A percentile compares a stretch with the other conserved stretches of the same genome.
These are phyloP conservation scores for Meleagris gallopavo DNA, from an alignment of 2,113 vertebrate species.

Conservation along the genomic window DNA sequence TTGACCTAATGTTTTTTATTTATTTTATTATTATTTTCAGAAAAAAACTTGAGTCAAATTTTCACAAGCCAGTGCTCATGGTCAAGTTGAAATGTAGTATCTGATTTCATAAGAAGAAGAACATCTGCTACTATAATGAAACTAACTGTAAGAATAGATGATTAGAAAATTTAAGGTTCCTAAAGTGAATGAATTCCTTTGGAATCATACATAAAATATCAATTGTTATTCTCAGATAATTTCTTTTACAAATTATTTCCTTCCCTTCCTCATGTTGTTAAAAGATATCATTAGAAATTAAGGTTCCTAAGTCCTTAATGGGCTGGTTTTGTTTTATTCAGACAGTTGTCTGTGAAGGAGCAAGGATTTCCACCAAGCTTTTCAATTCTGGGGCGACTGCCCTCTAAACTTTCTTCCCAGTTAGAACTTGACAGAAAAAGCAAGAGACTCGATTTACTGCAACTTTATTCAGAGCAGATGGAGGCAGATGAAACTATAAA, in stretches of 20 bases:
- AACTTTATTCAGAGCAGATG: conserved; percentile 35
- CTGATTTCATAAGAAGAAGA: neutral
- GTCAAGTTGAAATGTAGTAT: neutral
- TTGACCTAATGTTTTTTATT: neutral
- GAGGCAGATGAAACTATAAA: conserved; percentile 59
- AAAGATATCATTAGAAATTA: neutral
- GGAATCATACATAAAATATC: neutral
- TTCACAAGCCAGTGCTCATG: neutral
- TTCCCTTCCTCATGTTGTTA: neutral
- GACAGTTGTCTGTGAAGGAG: rapidly evolving
- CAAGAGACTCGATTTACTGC: conserved; percentile 18
- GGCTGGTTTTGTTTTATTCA: neutral
- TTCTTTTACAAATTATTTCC: neutral
- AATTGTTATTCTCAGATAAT: neutral
- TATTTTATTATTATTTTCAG: neutral
- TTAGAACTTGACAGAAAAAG: conserved; percentile 4
- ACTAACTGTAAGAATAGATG: neutral
- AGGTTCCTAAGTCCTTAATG: neutral
- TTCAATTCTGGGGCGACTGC: neutral
- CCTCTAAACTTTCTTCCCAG: neutral
- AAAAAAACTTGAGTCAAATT: neutral
- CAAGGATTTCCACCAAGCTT: neutral
- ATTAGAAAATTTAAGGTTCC: neutral
- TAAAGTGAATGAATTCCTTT: neutral
- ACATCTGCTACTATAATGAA: neutral